Evolutionary conservation across 2,113 vertebrate species (phyloP).

Genomic region (Apodemus speciosus): DNA sequence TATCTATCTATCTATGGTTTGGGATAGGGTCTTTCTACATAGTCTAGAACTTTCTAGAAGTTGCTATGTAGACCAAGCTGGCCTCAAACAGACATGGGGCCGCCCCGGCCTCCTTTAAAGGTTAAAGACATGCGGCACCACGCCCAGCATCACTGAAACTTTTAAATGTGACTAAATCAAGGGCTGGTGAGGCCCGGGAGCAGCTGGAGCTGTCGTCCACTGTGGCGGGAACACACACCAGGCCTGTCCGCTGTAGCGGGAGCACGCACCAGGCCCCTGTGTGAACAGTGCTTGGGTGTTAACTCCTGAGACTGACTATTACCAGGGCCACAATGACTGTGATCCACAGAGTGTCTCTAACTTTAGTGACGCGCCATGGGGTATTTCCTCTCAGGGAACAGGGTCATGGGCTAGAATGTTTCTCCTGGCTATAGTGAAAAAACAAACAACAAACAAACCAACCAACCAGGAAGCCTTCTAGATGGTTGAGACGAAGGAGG

Average conservation of each 20-base stretch:
- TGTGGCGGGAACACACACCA: accelerated
- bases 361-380: not conserved
- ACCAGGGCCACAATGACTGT: not conserved
- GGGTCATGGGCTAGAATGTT: not conserved
- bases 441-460: not conserved
- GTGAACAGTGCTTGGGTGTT: not conserved
- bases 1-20: no score
- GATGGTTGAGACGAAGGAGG: not conserved
- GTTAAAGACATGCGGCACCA: not conserved
- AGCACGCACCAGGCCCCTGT: not conserved
- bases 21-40: not conserved
- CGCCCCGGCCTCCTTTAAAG: not conserved
- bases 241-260: not conserved
- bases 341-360: not conserved
- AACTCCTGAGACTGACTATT: not conserved
- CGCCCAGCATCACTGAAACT: not conserved
- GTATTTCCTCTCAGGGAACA: not conserved
- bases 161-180: not conserved
- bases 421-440: not conserved
- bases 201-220: not conserved
- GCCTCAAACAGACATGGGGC: not conserved
- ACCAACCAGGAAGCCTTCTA: not conserved
- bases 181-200: not conserved
- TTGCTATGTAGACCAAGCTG: not conserved
- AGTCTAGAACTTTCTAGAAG: not conserved